These are phyloP conservation scores for Sturmia bella DNA, from an alignment of 2,888 invertebrate genomes.

Conservation along the genomic window DNA sequence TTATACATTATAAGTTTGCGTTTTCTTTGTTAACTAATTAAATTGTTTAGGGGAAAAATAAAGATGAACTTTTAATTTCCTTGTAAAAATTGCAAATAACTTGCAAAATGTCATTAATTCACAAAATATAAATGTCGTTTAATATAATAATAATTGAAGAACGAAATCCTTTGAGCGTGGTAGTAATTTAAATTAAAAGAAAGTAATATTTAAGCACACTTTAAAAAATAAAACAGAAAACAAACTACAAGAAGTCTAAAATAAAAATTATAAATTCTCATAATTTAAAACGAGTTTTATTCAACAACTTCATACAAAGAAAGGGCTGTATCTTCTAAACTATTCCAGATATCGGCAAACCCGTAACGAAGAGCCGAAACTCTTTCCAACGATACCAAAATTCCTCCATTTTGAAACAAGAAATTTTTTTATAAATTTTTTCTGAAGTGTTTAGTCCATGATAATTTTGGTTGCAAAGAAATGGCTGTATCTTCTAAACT, in stretches of 20 bases:
- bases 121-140: conserved; percentile 34
- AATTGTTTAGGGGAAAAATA: conserved; percentile 9
- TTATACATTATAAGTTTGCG: not conserved
- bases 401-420: no score
- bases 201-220: conserved; percentile 55
- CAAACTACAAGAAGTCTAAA: conserved; percentile 57
- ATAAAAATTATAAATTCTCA: conserved; percentile 62
- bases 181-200: conserved; percentile 50
- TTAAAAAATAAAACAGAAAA: conserved; percentile 49
- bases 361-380: no score
- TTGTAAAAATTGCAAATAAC: conserved; percentile 25
- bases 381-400: no score
- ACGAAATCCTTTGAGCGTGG: conserved; percentile 41
- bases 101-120: conserved; percentile 19
- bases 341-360: no score
- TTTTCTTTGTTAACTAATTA: not conserved
- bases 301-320: not conserved
- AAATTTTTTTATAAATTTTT: no score
- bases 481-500: no score
- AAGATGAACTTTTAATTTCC: conserved; percentile 29
- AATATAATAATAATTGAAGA: conserved; percentile 33
- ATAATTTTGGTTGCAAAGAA: no score
- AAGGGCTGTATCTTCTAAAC: no score
- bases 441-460: no score
- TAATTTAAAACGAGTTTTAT: conserved; percentile 34